A percentile compares a stretch with the other conserved stretches of the same genome.
Conservation (phyloP, 2,113 vertebrate genomes). For the Nesoenas mayeri region DNA sequence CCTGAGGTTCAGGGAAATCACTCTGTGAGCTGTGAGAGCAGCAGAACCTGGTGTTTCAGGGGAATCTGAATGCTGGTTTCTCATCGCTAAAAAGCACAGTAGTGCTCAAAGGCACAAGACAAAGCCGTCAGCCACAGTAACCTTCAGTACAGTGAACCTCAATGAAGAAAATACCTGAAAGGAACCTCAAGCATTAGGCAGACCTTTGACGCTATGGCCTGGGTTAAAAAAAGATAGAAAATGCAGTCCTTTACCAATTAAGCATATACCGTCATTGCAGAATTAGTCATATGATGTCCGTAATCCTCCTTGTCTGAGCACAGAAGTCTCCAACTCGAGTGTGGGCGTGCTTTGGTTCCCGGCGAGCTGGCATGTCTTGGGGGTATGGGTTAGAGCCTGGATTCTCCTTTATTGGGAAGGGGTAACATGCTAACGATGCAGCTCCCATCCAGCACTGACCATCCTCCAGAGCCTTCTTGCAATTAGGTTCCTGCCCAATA, state of each 20-base stretch:
- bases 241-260: background rate
- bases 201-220: background rate
- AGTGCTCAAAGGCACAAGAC: background rate
- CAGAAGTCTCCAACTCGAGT: background rate
- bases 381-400: background rate
- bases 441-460: accelerated
- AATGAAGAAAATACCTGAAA: conserved; percentile 2
- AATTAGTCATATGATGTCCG: background rate
- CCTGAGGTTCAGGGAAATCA: background rate
- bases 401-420: background rate
- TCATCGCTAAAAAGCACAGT: background rate
- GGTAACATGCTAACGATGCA: background rate
- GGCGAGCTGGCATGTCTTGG: background rate
- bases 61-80: background rate
- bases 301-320: background rate
- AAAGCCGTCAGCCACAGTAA: background rate
- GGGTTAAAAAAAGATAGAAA: conserved; percentile 9
- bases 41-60: background rate
- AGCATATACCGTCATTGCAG: background rate
- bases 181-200: background rate
- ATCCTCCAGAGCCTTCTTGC: background rate
- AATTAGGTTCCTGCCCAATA: background rate
- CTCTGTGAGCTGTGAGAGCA: background rate
- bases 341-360: background rate
- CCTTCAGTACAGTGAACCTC: background rate